A percentile compares a stretch with the other conserved stretches of the same genome.
Conservation (phyloP, 2,797 vertebrate species). For the Alauda arvensis region DNA sequence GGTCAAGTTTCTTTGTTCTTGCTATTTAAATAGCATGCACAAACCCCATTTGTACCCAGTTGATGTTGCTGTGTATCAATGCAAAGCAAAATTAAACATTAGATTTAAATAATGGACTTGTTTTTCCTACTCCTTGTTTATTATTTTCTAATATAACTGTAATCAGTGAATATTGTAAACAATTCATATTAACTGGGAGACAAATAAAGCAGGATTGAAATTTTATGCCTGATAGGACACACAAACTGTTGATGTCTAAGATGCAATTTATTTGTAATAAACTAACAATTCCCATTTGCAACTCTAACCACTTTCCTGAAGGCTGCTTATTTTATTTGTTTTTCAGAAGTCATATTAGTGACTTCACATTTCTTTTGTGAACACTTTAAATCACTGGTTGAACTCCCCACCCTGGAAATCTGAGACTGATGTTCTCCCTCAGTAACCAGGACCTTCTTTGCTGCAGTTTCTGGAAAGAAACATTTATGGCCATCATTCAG, state of each 20-base stretch:
- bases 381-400: not conserved
- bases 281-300: slow-evolving; percentile 37
- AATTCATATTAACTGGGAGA: slow-evolving; percentile 25
- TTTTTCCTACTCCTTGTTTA: slow-evolving; percentile 32
- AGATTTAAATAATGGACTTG: slow-evolving; percentile 52
- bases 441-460: not conserved
- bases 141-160: slow-evolving; percentile 52
- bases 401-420: not conserved
- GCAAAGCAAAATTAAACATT: slow-evolving; percentile 50
- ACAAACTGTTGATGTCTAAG: slow-evolving; percentile 26
- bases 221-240: slow-evolving; percentile 47
- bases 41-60: slow-evolving; percentile 24
- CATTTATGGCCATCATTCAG: not conserved
- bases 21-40: not conserved
- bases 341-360: not conserved
- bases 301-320: slow-evolving; percentile 16
- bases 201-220: slow-evolving; percentile 55
- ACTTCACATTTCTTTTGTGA: not conserved
- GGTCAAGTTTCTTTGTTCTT: slow-evolving; percentile 35
- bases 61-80: slow-evolving; percentile 23
- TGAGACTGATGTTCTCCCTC: not conserved
- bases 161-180: slow-evolving; percentile 57
- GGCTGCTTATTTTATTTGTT: not conserved
- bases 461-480: not conserved
- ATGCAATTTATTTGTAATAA: slow-evolving; percentile 58